Evolutionary conservation across 2,888 invertebrate genomes (phyloP).

Genomic region (Lasioglossum morio): DNA sequence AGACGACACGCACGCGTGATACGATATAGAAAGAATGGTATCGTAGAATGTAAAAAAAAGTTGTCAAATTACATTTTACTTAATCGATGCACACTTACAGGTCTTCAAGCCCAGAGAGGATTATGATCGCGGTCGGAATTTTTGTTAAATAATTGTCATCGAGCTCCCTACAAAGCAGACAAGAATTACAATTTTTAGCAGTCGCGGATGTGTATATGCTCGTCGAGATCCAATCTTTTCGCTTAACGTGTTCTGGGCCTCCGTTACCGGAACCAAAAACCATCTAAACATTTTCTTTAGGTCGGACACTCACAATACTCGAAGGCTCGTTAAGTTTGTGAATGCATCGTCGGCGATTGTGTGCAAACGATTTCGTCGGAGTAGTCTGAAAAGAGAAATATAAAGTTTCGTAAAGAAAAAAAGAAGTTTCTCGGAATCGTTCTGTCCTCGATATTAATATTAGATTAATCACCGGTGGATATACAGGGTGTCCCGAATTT

Average conservation of each 20-base stretch:
- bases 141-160: slow-evolving; percentile 91
- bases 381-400: slow-evolving; percentile 87
- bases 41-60: slow-evolving; percentile 56
- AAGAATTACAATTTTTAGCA: slow-evolving; percentile 46
- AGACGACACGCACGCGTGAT: background rate
- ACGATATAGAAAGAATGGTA: slow-evolving; percentile 24
- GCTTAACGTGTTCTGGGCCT: background rate
- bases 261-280: slow-evolving; percentile 1
- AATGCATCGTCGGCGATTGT: slow-evolving; percentile 93
- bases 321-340: slow-evolving; percentile 90
- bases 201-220: slow-evolving; percentile 31
- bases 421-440: background rate
- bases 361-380: slow-evolving; percentile 94
- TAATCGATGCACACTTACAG: slow-evolving; percentile 88
- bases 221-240: slow-evolving; percentile 32
- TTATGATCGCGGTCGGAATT: slow-evolving; percentile 91
- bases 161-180: slow-evolving; percentile 88
- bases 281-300: background rate
- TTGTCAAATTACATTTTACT: slow-evolving; percentile 67
- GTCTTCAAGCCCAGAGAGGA: slow-evolving; percentile 91
- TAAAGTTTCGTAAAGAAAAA: background rate
- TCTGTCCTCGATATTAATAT: no score
- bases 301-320: slow-evolving; percentile 92
- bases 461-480: no score
- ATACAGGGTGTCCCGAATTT: no score